Evolutionary conservation across 1,140 invertebrate species (phyloP).

Genomic region (Homalodisca vitripennis): DNA sequence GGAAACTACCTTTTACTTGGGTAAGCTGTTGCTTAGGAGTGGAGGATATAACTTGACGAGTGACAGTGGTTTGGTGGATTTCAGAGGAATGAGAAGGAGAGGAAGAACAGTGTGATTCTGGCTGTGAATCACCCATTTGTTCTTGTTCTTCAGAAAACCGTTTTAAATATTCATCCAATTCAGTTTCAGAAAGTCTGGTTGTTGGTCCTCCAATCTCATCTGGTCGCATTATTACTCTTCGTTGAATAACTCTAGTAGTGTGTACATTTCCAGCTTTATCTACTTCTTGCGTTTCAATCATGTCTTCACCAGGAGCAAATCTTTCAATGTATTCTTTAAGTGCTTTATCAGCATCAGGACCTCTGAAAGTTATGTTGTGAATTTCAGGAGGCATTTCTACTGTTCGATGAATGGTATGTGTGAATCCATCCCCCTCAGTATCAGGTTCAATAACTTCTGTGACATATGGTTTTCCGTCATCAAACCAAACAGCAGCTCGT

Average conservation of each 20-base stretch:
- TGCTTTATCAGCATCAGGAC: slow-evolving; percentile 52
- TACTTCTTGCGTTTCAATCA: slow-evolving; percentile 50
- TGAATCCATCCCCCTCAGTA: slow-evolving; percentile 46
- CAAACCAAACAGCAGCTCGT: slow-evolving; percentile 48
- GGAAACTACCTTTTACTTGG: slow-evolving; percentile 38
- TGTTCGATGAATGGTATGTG: slow-evolving; percentile 50
- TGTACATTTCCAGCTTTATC: slow-evolving; percentile 55
- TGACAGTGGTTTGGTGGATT: slow-evolving; percentile 32
- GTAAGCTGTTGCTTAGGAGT: slow-evolving; percentile 33
- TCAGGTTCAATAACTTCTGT: slow-evolving; percentile 52
- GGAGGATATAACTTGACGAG: slow-evolving; percentile 32
- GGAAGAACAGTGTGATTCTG: not conserved
- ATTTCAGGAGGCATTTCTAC: slow-evolving; percentile 55
- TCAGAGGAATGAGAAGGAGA: slow-evolving; percentile 29
- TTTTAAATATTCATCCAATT: slow-evolving; percentile 42
- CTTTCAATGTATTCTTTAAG: slow-evolving; percentile 52
- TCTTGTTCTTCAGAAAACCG: slow-evolving; percentile 32
- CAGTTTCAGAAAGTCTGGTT: slow-evolving; percentile 37
- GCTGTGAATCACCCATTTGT: not conserved
- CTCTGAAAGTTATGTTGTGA: slow-evolving; percentile 55
- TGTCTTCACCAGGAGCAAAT: slow-evolving; percentile 54
- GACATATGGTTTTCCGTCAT: slow-evolving; percentile 49
- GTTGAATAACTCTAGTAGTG: slow-evolving; percentile 52
- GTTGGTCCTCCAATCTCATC: slow-evolving; percentile 41
- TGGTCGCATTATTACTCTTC: slow-evolving; percentile 50